Conservation (phyloP, 2,888 invertebrate genomes). For the Cantharis lateralis region DNA sequence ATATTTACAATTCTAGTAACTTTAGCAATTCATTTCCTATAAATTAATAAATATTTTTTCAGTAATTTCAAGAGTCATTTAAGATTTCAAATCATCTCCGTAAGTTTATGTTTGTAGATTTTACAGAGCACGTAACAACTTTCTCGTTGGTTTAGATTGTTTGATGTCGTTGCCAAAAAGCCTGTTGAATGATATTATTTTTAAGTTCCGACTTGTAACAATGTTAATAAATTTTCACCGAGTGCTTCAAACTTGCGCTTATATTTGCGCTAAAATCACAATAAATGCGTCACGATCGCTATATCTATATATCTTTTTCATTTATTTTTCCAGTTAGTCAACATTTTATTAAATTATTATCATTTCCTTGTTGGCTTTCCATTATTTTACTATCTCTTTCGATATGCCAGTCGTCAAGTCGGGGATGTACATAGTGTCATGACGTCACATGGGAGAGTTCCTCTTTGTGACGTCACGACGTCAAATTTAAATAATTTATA, state of each 20-base stretch:
- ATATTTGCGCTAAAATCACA: not conserved
- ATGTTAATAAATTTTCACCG: not conserved
- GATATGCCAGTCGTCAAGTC: too few relatives aligned
- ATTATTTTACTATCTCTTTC: too few relatives aligned
- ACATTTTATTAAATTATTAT: not conserved
- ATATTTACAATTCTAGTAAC: not conserved
- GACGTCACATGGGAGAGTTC: too few relatives aligned
- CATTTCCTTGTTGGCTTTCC: not conserved
- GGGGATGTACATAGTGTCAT: too few relatives aligned
- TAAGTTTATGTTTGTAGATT: not conserved
- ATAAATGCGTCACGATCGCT: not conserved
- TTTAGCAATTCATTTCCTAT: not conserved
- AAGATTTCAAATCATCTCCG: not conserved
- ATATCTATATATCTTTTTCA: too few relatives aligned
- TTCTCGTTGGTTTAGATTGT: not conserved
- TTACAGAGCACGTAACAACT: not conserved
- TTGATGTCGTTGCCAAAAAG: conserved; percentile 17
- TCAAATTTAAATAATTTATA: too few relatives aligned
- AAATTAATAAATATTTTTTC: not conserved
- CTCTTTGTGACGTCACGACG: too few relatives aligned
- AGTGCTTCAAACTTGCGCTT: not conserved
- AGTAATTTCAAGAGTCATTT: not conserved
- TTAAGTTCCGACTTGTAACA: conserved; percentile 4
- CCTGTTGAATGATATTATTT: conserved; percentile 6
- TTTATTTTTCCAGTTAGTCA: not conserved